These are phyloP conservation scores for Electrona antarctica DNA, from an alignment of 2,113 vertebrate species.

Conservation along the genomic window DNA sequence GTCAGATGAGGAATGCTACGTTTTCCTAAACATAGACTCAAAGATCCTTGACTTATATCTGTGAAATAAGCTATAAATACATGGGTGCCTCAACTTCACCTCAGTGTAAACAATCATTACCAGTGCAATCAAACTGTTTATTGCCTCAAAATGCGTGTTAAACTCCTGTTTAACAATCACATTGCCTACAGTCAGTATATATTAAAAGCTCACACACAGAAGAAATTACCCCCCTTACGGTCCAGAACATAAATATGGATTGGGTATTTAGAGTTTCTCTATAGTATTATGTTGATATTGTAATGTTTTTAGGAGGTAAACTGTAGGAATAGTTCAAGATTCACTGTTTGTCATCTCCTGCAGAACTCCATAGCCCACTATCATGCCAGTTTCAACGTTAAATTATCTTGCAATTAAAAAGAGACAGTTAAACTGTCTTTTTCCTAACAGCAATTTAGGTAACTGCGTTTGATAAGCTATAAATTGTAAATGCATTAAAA, in stretches of 20 bases:
- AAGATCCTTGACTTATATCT: background rate
- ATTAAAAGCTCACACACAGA: background rate
- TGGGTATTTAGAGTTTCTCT: too few relatives aligned
- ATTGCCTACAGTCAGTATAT: background rate
- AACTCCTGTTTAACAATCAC: background rate
- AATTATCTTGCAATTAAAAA: conserved; percentile 99
- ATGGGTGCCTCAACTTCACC: background rate
- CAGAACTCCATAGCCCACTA: conserved; percentile 83
- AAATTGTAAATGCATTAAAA: conserved; percentile 98
- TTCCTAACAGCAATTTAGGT: conserved; percentile 98
- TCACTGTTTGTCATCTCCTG: conserved; percentile 87
- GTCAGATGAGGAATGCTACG: background rate
- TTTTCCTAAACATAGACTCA: background rate
- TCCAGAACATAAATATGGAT: too few relatives aligned
- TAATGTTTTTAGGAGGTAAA: too few relatives aligned
- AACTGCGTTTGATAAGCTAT: conserved; percentile 98
- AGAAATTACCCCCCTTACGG: too few relatives aligned
- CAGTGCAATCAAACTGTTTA: background rate
- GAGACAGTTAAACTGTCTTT: conserved; percentile 97
- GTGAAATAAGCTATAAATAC: background rate
- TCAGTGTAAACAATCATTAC: background rate
- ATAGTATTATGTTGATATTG: too few relatives aligned
- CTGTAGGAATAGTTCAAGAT: conserved; percentile 73
- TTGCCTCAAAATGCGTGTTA: background rate
- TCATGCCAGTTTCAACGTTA: conserved; percentile 87